Base-by-base conservation (phyloP, 2,797 vertebrate species). In the Emys orbicularis region DNA sequence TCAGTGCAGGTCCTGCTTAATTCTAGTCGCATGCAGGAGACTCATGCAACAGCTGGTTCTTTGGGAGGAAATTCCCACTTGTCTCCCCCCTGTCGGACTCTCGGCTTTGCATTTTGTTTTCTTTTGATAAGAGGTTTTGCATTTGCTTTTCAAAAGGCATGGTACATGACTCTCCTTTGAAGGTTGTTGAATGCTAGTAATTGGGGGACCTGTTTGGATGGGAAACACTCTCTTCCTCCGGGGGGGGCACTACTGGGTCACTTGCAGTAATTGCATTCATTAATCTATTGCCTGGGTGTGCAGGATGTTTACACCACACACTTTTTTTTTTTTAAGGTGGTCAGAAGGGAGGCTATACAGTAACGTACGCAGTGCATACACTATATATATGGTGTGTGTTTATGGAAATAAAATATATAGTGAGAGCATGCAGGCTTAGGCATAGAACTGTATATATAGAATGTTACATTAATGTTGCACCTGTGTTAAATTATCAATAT, bases 181-280 rank as follows among this genome's bases (percentile, higher is more conserved):
- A 23, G n/a, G 0, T 3, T 79, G 6, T 3, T 2, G 0, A 0
- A 0, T 25, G 37, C 1, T 10, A 8, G 50, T 25, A 23, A 4
- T 59, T 41, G 7, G 68, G 34, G n/a, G 1, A 29, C 3, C 50
- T 54, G 19, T 2, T 3, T 6, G 61, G 2, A 65, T 44, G 12
- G 0, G 37, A n/a, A 74, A 3, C 5, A 29, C 23, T 53, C 1
- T 1, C 25, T n/a, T 41, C 80, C 31, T 11, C 74, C 74, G 37
- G 90, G 25, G 25, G 44, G 57, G 74, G 1, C 0, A 31, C 7
- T 9, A 9, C 25, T 31, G 25, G n/a, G 44, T 44, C 25, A 27
- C 4, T 49, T 49, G 13, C 44, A 49, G 25, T 31, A 31, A 11
- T 47, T 76, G 41, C 74, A 31, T 15, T 49, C 44, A 18, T 77